phyloP scores from a whole-genome alignment of 2,113 vertebrate genomes.

The Oophaga pumilio region DNA sequence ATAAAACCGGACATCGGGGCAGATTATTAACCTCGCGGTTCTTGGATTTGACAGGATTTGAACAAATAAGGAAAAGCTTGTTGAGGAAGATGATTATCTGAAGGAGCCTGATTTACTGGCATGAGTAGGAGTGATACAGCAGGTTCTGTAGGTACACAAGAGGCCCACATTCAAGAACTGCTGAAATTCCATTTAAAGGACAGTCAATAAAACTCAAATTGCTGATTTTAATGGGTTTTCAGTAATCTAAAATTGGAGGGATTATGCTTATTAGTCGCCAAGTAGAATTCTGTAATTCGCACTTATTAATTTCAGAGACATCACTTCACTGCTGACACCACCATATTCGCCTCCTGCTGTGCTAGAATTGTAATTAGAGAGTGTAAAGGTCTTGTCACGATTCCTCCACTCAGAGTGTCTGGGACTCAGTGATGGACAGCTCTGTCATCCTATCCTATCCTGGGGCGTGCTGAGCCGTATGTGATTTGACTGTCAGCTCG shows the following conservation, averaged over 20 bases:
- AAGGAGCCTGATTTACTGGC: neutral
- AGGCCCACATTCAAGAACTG: neutral
- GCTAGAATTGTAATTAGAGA: too few species aligned
- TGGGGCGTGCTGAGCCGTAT: too few species aligned
- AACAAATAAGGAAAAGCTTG: constrained; percentile 3
- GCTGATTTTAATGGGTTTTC: neutral
- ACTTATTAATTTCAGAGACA: neutral
- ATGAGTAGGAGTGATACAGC: neutral
- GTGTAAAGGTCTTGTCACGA: too few species aligned
- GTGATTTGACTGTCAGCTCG: too few species aligned
- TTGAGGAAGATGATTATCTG: constrained; percentile 17
- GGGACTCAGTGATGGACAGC: too few species aligned
- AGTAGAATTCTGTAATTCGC: neutral
- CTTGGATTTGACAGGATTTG: constrained; percentile 28
- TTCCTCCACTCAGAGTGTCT: too few species aligned
- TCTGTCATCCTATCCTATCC: too few species aligned
- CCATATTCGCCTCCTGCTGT: neutral
- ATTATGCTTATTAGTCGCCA: neutral
- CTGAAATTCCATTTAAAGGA: neutral
- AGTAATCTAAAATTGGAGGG: neutral
- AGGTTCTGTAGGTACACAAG: neutral
- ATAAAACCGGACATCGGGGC: constrained; percentile 18
- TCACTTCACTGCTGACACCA: too few species aligned
- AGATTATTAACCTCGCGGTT: constrained; percentile 35
- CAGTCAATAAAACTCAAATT: neutral